A percentile compares a stretch with the other conserved stretches of the same genome.
These are phyloP conservation scores for Gallinago solitaria DNA, from an alignment of 2,797 vertebrate species.

Conservation along the genomic window DNA sequence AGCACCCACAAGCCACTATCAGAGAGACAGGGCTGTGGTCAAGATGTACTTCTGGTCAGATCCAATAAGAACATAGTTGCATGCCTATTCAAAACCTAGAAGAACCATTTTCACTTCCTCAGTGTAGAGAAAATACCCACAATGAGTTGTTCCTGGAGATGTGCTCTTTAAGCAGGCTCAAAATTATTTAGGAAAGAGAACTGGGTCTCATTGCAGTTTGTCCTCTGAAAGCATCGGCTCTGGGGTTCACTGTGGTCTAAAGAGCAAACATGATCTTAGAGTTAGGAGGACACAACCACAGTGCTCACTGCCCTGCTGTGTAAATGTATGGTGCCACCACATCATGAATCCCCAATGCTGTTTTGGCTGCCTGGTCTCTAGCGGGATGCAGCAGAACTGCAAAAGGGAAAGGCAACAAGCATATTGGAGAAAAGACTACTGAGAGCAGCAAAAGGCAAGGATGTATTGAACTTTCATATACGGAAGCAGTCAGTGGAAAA, in stretches of 20 bases:
- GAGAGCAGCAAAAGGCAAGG: background rate
- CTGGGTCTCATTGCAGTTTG: background rate
- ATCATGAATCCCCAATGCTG: background rate
- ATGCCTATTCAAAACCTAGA: background rate
- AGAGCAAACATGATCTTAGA: background rate
- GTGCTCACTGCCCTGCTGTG: background rate
- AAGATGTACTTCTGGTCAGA: background rate
- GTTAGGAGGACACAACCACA: background rate
- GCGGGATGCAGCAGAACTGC: background rate
- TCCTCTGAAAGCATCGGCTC: background rate
- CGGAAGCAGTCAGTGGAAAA: background rate
- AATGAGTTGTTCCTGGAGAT: background rate
- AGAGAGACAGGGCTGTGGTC: background rate
- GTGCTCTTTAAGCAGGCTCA: background rate
- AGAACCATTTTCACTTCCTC: background rate
- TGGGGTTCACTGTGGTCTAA: background rate
- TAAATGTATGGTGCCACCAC: background rate
- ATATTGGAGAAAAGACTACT: background rate
- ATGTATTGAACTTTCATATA: background rate
- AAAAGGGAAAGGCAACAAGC: background rate
- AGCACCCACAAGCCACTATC: background rate
- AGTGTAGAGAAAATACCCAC: background rate
- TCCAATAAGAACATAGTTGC: background rate
- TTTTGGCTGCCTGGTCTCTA: background rate
- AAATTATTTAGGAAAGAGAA: background rate